These are phyloP conservation scores for Eretmochelys imbricata DNA, from an alignment of 2,113 vertebrate genomes.

Conservation along the genomic window DNA sequence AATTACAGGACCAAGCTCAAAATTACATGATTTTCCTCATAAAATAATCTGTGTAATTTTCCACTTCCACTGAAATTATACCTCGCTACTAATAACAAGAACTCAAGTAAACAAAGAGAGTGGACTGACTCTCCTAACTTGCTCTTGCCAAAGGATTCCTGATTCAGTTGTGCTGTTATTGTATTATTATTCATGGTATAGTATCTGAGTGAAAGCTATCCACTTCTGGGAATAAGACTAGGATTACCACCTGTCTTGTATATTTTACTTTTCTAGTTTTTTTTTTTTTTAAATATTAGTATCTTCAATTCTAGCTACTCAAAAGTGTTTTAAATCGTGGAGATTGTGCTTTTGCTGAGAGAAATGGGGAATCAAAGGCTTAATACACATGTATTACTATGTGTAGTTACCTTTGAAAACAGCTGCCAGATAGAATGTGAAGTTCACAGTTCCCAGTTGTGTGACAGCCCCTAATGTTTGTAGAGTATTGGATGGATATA, in stretches of 20 bases:
- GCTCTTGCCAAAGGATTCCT: accelerated
- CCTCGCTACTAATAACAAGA: neutral
- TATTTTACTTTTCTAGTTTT: neutral
- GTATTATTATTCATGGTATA: neutral
- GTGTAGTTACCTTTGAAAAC: neutral
- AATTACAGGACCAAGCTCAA: neutral
- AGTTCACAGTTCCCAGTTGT: neutral
- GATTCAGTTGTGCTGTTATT: neutral
- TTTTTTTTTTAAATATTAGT: neutral
- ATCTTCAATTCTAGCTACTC: neutral
- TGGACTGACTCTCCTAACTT: neutral
- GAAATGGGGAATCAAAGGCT: neutral
- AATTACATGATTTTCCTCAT: neutral
- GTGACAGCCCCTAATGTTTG: neutral
- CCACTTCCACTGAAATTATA: neutral
- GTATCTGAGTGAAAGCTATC: neutral
- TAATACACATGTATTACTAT: neutral
- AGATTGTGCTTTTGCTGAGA: neutral
- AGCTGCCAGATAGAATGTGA: accelerated
- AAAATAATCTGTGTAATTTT: neutral
- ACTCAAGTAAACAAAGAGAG: neutral
- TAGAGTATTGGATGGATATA: neutral
- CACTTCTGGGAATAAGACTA: neutral
- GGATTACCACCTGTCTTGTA: neutral
- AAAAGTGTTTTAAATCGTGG: neutral